These are phyloP conservation scores for Anas platyrhynchos DNA, from an alignment of 2,113 vertebrate species.

Conservation along the genomic window DNA sequence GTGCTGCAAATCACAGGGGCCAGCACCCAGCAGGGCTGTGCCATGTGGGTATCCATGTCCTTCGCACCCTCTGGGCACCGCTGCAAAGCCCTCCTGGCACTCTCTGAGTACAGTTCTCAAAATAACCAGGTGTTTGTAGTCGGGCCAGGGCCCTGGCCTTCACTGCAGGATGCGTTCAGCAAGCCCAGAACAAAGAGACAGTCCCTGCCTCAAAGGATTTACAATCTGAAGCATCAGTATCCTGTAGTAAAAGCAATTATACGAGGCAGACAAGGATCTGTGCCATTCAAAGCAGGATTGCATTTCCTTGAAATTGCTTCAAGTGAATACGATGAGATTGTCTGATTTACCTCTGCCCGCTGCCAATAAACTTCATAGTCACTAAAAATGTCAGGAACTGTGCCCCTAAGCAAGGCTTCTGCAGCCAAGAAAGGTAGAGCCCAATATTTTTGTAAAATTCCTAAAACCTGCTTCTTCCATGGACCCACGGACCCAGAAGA, in stretches of 20 bases:
- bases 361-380: neutral
- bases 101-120: fast-evolving
- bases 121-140: neutral
- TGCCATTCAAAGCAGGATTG: conserved; percentile 5
- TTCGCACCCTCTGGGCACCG: neutral
- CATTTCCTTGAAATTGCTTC: conserved; percentile 14
- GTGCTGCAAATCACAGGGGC: neutral
- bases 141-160: neutral
- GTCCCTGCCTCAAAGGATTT: neutral
- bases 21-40: neutral
- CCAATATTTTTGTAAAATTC: neutral
- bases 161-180: neutral
- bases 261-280: conserved; percentile 55
- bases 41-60: fast-evolving
- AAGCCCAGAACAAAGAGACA: conserved; percentile 33
- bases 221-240: conserved; percentile 38
- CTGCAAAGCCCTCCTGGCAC: neutral
- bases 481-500: neutral
- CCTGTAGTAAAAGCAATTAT: conserved; percentile 54
- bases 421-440: neutral
- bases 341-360: conserved; percentile 10
- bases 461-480: neutral
- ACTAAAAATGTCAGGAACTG: neutral
- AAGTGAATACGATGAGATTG: neutral
- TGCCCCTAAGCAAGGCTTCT: conserved; percentile 9